Conservation (phyloP, 2,888 invertebrate genomes). For the Encarsia formosa region DNA sequence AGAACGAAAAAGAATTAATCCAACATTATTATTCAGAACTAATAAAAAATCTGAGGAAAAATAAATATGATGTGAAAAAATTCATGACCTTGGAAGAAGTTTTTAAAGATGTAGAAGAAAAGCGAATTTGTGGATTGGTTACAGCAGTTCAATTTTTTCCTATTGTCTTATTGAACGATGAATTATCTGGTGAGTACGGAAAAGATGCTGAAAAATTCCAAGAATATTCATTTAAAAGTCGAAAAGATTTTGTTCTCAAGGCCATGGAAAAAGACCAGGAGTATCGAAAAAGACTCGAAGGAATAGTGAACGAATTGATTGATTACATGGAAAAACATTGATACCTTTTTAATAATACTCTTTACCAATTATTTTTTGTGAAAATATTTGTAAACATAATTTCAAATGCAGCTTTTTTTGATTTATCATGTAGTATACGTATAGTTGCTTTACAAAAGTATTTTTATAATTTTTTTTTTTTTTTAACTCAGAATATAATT, state of each 20-base stretch:
- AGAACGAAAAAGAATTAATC: neutral
- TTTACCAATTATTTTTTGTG: too few species aligned
- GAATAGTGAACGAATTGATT: constrained; percentile 3
- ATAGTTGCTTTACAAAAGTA: too few species aligned
- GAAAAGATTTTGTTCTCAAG: constrained; percentile 5
- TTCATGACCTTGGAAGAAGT: constrained; percentile 21
- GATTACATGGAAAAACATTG: constrained; percentile 2
- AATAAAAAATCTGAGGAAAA: neutral
- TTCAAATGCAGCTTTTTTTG: too few species aligned
- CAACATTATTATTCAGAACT: constrained; percentile 1
- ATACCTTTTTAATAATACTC: too few species aligned
- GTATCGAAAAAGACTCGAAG: constrained; percentile 3
- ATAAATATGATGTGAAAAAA: neutral
- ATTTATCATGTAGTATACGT: too few species aligned
- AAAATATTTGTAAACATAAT: too few species aligned
- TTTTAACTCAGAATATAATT: too few species aligned
- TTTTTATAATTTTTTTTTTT: too few species aligned
- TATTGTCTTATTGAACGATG: neutral
- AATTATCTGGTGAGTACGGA: neutral
- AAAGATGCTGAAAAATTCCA: neutral
- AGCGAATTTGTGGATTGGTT: constrained; percentile 4
- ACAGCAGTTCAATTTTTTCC: constrained; percentile 7
- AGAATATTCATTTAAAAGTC: neutral
- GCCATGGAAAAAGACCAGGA: neutral
- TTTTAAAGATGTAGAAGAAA: neutral